These are phyloP conservation scores for Cacoxenus indagator DNA, from an alignment of 2,888 invertebrate genomes.

Conservation along the genomic window DNA sequence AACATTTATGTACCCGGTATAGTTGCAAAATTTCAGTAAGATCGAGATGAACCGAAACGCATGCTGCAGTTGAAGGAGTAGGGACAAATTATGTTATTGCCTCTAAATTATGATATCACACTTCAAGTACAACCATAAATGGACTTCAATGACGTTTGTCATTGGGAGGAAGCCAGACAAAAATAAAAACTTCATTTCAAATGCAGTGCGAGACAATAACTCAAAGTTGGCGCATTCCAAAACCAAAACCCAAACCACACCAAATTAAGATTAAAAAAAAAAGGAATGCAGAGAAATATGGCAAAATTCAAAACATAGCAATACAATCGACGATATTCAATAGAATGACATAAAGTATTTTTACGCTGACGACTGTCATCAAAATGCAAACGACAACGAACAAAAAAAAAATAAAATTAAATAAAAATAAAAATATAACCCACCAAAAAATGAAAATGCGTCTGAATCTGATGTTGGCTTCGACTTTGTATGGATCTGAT, in stretches of 20 bases:
- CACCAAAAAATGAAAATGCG: background rate
- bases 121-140: background rate
- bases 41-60: too few species aligned
- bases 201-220: conserved; percentile 31
- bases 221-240: conserved; percentile 25
- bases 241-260: conserved; percentile 10
- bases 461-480: background rate
- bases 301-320: conserved; percentile 28
- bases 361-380: conserved; percentile 51
- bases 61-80: background rate
- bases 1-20: too few species aligned
- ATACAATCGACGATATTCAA: conserved; percentile 58
- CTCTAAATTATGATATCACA: background rate
- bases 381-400: conserved; percentile 56
- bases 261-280: background rate
- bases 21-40: too few species aligned
- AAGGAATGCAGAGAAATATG: conserved; percentile 6
- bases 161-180: conserved; percentile 8
- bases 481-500: background rate
- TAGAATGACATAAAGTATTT: conserved; percentile 60
- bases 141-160: background rate
- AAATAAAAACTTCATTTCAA: conserved; percentile 31
- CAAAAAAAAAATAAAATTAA: conserved; percentile 15
- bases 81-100: background rate
- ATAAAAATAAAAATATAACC: background rate